phyloP scores from a whole-genome alignment of 2,888 invertebrate genomes.

The Hydrotaea diabolus region DNA sequence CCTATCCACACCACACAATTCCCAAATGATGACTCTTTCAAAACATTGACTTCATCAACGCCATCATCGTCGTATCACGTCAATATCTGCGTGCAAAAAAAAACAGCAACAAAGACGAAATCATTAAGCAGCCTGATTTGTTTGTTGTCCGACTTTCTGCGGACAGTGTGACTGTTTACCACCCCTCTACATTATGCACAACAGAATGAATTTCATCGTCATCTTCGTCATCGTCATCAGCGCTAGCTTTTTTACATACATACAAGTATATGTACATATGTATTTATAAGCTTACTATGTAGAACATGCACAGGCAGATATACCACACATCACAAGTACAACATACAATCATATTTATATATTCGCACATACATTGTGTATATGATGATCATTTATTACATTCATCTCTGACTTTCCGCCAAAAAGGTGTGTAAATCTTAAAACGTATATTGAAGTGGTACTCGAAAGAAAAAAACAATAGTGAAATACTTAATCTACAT shows the following conservation, averaged over 20 bases:
- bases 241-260: not conserved
- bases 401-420: not conserved
- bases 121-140: not conserved
- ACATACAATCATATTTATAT: not conserved
- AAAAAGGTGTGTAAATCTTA: not conserved
- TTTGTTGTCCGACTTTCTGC: not conserved
- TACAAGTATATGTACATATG: not conserved
- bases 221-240: conserved; percentile 5
- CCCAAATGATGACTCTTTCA: not conserved
- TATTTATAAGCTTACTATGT: not conserved
- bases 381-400: conserved; percentile 6
- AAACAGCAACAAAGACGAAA: no score
- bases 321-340: no score
- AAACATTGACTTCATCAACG: not conserved
- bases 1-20: not conserved
- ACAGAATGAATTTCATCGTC: not conserved
- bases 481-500: no score
- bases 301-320: no score
- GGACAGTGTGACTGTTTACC: not conserved
- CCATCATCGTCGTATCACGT: not conserved
- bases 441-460: not conserved
- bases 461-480: no score
- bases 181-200: not conserved
- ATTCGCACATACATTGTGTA: not conserved
- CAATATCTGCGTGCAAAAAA: not conserved